Conservation (phyloP, 2,888 invertebrate genomes). For the Tillus elongatus region DNA sequence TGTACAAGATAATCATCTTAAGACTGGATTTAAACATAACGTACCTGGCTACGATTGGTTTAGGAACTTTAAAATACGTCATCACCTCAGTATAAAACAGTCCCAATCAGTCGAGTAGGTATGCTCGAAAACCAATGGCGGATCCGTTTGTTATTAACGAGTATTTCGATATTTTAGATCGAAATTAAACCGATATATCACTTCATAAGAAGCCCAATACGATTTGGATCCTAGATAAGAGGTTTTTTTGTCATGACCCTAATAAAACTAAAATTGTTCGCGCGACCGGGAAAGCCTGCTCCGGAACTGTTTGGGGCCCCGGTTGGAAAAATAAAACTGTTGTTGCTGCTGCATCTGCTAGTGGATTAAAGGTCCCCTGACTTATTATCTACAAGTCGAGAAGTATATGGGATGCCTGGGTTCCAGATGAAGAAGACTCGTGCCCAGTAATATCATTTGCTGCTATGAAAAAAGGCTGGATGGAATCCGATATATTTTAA, state of each 20-base stretch:
- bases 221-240: slow-evolving; percentile 25
- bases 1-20: slow-evolving; percentile 21
- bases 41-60: slow-evolving; percentile 27
- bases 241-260: slow-evolving; percentile 15
- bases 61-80: slow-evolving; percentile 21
- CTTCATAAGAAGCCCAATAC: slow-evolving; percentile 16
- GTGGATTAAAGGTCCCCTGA: no score
- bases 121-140: slow-evolving; percentile 21
- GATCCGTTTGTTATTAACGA: slow-evolving; percentile 24
- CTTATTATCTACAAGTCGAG: no score
- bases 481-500: slow-evolving; percentile 28
- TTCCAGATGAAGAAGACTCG: no score
- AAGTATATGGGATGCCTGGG: no score
- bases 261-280: slow-evolving; percentile 20
- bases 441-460: no score
- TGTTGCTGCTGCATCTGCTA: no score
- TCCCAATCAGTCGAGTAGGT: slow-evolving; percentile 32
- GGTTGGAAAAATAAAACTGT: slow-evolving; percentile 16
- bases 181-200: slow-evolving; percentile 10
- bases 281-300: slow-evolving; percentile 8
- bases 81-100: slow-evolving; percentile 30
- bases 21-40: slow-evolving; percentile 24
- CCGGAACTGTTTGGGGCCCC: slow-evolving; percentile 11
- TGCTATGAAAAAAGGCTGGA: no score
- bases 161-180: slow-evolving; percentile 18